A percentile compares a stretch with the other conserved stretches of the same genome.
phyloP scores from a whole-genome alignment of 2,888 invertebrate genomes.

The Plusia festucae region DNA sequence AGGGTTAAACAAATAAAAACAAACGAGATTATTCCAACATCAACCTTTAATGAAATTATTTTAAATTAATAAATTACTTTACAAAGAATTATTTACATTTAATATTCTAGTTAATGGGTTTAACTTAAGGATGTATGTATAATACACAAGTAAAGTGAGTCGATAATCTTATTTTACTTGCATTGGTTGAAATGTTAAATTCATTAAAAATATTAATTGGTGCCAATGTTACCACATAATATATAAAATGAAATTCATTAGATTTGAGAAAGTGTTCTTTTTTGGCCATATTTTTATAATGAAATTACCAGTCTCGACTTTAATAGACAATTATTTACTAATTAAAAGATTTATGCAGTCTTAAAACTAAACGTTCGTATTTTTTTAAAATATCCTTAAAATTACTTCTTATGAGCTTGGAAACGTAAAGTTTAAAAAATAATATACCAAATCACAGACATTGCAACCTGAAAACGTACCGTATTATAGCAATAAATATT shows the following conservation, averaged over 20 bases:
- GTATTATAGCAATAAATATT: too few species aligned
- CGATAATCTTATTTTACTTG: conserved; percentile 15
- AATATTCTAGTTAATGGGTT: conserved; percentile 38
- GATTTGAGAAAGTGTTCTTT: too few species aligned
- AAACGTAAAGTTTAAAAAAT: too few species aligned
- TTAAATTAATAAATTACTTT: conserved; percentile 70
- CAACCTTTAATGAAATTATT: conserved; percentile 80
- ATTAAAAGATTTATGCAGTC: too few species aligned
- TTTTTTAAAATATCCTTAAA: too few species aligned
- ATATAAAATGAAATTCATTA: not conserved
- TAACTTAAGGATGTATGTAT: conserved; percentile 33
- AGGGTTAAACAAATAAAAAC: conserved; percentile 49
- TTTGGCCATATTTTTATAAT: too few species aligned
- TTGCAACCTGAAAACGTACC: not conserved
- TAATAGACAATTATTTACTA: too few species aligned
- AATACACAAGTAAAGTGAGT: conserved; percentile 30
- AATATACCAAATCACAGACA: not conserved
- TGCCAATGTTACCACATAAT: conserved; percentile 36
- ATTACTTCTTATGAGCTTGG: too few species aligned
- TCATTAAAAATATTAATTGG: conserved; percentile 18
- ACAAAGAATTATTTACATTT: conserved; percentile 67
- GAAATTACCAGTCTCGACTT: too few species aligned
- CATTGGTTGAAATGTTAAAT: conserved; percentile 31
- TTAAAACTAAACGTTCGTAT: too few species aligned
- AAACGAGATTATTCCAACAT: conserved; percentile 67